Evolutionary conservation across 2,797 vertebrate species (phyloP).

Genomic region (Hipposideros larvatus): DNA sequence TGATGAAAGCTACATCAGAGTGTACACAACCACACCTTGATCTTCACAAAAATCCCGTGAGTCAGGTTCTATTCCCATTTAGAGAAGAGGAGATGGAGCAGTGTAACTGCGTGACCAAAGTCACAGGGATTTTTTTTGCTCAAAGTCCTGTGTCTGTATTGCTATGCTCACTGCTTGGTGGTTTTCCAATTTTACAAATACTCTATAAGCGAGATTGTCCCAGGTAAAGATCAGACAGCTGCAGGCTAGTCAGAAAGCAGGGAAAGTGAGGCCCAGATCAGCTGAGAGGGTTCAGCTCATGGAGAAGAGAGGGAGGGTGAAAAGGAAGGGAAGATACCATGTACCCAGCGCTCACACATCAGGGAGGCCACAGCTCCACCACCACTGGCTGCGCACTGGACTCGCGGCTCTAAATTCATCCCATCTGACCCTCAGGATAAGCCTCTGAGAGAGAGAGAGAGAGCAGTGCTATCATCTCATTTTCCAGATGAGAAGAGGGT

Average conservation of each 20-base stretch:
- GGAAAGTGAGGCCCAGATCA: not conserved
- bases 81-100: not conserved
- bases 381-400: rapidly evolving
- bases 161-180: not conserved
- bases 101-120: not conserved
- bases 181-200: not conserved
- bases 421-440: not conserved
- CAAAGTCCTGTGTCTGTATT: not conserved
- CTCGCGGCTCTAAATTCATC: not conserved
- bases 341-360: not conserved
- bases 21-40: not conserved
- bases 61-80: not conserved
- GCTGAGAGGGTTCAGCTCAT: not conserved
- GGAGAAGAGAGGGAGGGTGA: rapidly evolving
- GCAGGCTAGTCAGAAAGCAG: not conserved
- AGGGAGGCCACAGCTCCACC: rapidly evolving
- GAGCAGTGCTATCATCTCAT: not conserved
- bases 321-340: rapidly evolving
- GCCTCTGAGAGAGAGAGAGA: too few species aligned
- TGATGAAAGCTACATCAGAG: not conserved
- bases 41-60: not conserved
- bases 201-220: not conserved
- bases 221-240: not conserved
- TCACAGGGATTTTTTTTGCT: not conserved
- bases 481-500: not conserved